Evolutionary conservation across 2,113 vertebrate species (phyloP).

Genomic region (Cygnus atratus): DNA sequence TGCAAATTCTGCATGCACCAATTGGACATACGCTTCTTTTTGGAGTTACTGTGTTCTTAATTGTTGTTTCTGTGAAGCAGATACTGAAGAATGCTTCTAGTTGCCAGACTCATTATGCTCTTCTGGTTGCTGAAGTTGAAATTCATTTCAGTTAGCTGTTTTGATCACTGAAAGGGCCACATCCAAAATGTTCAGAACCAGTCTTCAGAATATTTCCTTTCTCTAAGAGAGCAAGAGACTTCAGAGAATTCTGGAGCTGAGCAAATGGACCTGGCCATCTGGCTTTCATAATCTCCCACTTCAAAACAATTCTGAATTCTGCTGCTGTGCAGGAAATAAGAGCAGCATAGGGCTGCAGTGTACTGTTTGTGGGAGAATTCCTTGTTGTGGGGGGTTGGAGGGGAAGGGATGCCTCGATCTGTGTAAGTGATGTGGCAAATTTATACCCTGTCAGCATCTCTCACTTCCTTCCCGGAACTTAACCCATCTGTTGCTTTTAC

Average conservation of each 20-base stretch:
- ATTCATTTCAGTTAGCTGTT: not conserved
- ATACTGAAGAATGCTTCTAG: not conserved
- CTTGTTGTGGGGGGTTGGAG: not conserved
- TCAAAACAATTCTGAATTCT: constrained; percentile 5
- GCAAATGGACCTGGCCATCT: not conserved
- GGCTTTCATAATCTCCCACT: constrained; percentile 6
- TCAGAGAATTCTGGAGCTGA: constrained; percentile 13
- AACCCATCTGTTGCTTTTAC: not conserved
- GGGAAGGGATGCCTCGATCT: not conserved
- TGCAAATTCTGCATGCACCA: not conserved
- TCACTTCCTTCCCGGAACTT: not conserved
- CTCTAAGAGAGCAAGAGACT: not conserved
- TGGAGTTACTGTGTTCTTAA: not conserved
- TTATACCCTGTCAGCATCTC: not conserved
- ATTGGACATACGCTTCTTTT: not conserved
- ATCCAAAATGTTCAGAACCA: not conserved
- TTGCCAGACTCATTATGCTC: not conserved
- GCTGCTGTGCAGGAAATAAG: not conserved
- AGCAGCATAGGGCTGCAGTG: not conserved
- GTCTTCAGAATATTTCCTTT: not conserved
- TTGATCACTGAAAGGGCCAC: not conserved
- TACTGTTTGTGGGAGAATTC: not conserved
- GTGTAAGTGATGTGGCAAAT: not conserved
- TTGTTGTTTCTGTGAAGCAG: constrained; percentile 7
- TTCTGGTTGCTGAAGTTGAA: not conserved